A percentile compares a stretch with the other conserved stretches of the same genome.
These are phyloP conservation scores for Hedychridium roseum DNA, from an alignment of 2,888 invertebrate genomes.

Conservation along the genomic window DNA sequence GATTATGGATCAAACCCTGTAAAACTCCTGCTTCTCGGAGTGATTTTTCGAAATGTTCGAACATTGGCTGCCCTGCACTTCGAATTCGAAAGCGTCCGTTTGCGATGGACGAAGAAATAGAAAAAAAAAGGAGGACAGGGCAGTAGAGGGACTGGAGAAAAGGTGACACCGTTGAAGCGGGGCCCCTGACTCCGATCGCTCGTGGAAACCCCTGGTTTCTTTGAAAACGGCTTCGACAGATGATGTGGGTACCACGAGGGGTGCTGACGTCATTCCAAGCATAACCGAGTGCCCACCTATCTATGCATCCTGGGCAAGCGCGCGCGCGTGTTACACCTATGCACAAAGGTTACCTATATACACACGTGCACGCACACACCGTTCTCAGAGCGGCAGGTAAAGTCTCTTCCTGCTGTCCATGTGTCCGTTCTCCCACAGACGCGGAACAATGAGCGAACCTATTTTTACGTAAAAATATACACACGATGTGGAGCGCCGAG, in stretches of 20 bases:
- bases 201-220: constrained; percentile 42
- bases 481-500: too few species aligned
- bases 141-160: constrained; percentile 29
- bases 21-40: too few species aligned
- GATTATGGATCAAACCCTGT: too few species aligned
- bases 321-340: constrained; percentile 15
- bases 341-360: too few species aligned
- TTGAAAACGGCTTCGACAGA: constrained; percentile 37
- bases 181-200: constrained; percentile 31
- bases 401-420: constrained; percentile 1
- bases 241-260: constrained; percentile 51
- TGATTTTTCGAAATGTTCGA: too few species aligned
- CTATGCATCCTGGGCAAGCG: constrained; percentile 3
- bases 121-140: neutral
- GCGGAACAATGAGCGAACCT: too few species aligned
- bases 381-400: constrained; percentile 1
- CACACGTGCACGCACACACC: neutral
- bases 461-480: too few species aligned
- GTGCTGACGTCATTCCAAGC: constrained; percentile 43
- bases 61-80: too few species aligned
- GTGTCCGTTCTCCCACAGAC: neutral
- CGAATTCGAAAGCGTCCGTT: too few species aligned
- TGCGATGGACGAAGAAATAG: neutral
- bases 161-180: constrained; percentile 29
- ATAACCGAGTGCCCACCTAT: constrained; percentile 4